Evolutionary conservation across 2,113 vertebrate genomes (phyloP).

Genomic region (Phrynosoma platyrhinos): DNA sequence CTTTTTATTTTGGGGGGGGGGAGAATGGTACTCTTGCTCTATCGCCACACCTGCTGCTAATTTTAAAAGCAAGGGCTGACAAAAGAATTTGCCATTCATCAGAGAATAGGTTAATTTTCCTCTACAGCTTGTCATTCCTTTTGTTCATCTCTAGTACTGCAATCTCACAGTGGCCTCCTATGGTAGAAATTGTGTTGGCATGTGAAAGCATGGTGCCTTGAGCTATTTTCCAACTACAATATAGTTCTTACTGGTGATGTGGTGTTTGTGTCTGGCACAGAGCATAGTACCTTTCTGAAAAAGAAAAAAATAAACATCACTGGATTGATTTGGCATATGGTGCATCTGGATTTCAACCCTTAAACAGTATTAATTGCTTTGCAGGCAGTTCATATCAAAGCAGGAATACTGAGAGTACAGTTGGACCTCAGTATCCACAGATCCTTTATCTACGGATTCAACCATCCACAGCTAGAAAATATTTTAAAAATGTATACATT

Average conservation of each 20-base stretch:
- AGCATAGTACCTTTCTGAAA: not conserved
- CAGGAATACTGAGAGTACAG: not conserved
- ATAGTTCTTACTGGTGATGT: constrained; percentile 3
- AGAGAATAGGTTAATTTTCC: constrained; percentile 47
- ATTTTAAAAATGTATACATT: no score
- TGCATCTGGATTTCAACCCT: not conserved
- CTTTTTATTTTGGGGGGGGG: no score
- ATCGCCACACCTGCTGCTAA: constrained; percentile 44
- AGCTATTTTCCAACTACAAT: constrained; percentile 41
- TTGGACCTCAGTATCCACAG: no score
- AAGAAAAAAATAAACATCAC: not conserved
- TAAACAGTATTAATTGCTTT: not conserved
- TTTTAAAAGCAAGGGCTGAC: constrained; percentile 55
- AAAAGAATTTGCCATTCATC: constrained; percentile 24
- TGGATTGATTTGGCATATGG: not conserved
- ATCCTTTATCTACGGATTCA: no score
- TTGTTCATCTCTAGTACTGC: constrained; percentile 29
- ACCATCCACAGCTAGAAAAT: no score
- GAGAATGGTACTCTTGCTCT: constrained; percentile 43
- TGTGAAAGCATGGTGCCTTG: constrained; percentile 1
- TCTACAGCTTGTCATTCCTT: constrained; percentile 53
- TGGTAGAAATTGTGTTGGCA: constrained; percentile 13
- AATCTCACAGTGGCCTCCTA: constrained; percentile 36
- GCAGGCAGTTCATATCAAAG: not conserved
- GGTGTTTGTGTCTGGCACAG: not conserved